Percentiles rank a stretch among this genome's conserved stretches.
Conservation (phyloP, 1,140 invertebrate species). For the Trinorchestia longiramus region DNA sequence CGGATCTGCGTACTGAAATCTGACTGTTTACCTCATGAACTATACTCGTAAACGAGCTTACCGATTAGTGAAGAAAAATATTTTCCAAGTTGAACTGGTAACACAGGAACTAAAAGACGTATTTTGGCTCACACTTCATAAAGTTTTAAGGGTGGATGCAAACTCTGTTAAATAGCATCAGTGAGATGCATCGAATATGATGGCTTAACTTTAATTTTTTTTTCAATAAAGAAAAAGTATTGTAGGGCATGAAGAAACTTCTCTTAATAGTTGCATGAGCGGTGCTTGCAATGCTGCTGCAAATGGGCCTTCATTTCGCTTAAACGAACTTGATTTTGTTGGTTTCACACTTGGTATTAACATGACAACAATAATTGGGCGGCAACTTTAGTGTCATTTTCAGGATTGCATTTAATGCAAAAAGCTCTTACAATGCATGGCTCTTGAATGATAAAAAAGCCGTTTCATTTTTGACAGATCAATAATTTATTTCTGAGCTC, state of each 20-base stretch:
- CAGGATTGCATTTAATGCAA: too few relatives aligned
- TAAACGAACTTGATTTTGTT: neutral
- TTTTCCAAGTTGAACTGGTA: neutral
- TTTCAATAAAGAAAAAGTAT: too few relatives aligned
- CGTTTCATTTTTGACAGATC: neutral
- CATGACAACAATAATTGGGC: neutral
- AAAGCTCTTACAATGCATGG: too few relatives aligned
- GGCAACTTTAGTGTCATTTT: too few relatives aligned
- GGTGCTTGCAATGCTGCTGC: too few relatives aligned
- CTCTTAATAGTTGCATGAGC: too few relatives aligned
- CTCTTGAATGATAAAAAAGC: neutral
- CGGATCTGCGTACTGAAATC: neutral
- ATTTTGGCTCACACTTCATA: neutral
- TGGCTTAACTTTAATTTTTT: too few relatives aligned
- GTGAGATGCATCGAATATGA: neutral
- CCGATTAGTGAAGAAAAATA: neutral
- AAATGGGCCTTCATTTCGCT: too few relatives aligned
- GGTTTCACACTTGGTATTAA: neutral
- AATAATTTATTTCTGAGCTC: neutral
- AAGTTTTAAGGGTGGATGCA: neutral
- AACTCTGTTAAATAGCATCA: neutral
- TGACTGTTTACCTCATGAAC: neutral
- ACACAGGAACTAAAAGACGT: neutral
- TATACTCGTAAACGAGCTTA: neutral
- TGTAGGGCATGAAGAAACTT: too few relatives aligned